A percentile compares a stretch with the other conserved stretches of the same genome.
These are phyloP conservation scores for Harlomillsia oculata DNA, from an alignment of 1,140 invertebrate species.

Conservation along the genomic window DNA sequence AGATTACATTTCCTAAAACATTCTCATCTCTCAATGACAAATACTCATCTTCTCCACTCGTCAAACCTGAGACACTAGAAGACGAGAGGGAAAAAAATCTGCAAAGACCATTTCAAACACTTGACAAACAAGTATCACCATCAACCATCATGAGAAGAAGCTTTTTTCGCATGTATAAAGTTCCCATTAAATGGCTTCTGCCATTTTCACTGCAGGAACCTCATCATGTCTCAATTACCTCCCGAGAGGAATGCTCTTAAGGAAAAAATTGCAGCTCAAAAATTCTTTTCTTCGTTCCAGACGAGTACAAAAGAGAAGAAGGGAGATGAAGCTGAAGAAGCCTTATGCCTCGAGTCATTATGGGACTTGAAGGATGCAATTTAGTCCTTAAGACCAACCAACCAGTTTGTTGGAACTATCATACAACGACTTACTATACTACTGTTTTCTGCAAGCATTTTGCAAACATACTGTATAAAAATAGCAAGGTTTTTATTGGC, in stretches of 20 bases:
- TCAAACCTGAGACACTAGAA: neutral
- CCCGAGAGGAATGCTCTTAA: slow-evolving; percentile 2
- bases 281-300: neutral
- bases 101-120: too few species aligned
- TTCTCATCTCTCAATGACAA: too few species aligned
- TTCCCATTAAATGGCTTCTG: slow-evolving; percentile 5
- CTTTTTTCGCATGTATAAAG: neutral
- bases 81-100: too few species aligned
- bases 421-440: neutral
- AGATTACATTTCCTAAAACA: too few species aligned
- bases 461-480: too few species aligned
- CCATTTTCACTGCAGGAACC: slow-evolving; percentile 2
- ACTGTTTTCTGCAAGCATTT: neutral
- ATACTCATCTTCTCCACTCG: neutral
- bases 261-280: slow-evolving; percentile 7
- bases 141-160: too few species aligned
- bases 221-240: slow-evolving; percentile 7
- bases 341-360: too few species aligned
- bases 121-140: too few species aligned
- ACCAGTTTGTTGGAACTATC: neutral
- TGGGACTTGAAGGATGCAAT: too few species aligned
- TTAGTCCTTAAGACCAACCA: neutral
- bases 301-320: too few species aligned
- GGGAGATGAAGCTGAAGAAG: too few species aligned
- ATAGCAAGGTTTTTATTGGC: too few species aligned